Evolutionary conservation across 2,888 invertebrate species (phyloP).

Genomic region (Noctua janthe): DNA sequence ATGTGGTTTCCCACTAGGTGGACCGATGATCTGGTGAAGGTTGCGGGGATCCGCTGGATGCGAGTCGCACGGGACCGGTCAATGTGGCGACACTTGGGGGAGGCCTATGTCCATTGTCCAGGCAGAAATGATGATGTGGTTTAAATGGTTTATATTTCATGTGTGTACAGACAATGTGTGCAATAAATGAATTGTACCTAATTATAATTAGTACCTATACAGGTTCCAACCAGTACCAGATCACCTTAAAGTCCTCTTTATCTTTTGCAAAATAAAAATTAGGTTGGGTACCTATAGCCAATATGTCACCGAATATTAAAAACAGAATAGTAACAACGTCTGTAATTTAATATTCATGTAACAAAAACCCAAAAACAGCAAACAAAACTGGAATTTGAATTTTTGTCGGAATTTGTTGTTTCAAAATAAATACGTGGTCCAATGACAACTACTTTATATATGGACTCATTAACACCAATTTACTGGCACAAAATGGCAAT

Average conservation of each 20-base stretch:
- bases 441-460: neutral
- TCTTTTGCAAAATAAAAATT: neutral
- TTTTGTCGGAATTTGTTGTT: neutral
- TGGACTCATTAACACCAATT: neutral
- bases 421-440: slow-evolving; percentile 1
- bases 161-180: no score
- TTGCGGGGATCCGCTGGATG: no score
- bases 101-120: no score
- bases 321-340: neutral
- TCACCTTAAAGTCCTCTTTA: neutral
- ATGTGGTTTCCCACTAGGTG: no score
- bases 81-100: no score
- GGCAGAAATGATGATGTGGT: no score
- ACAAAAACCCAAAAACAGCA: neutral
- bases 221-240: neutral
- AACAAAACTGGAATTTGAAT: neutral
- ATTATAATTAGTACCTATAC: neutral
- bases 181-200: neutral
- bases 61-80: no score
- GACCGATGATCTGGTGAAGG: no score
- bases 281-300: neutral
- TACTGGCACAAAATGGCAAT: neutral
- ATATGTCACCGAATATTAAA: neutral
- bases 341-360: slow-evolving; percentile 9
- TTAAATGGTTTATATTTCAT: no score